Percentiles rank a stretch among this genome's conserved stretches.
Evolutionary conservation across 1,140 invertebrate genomes (phyloP).

Genomic region (Octopus bimaculoides): DNA sequence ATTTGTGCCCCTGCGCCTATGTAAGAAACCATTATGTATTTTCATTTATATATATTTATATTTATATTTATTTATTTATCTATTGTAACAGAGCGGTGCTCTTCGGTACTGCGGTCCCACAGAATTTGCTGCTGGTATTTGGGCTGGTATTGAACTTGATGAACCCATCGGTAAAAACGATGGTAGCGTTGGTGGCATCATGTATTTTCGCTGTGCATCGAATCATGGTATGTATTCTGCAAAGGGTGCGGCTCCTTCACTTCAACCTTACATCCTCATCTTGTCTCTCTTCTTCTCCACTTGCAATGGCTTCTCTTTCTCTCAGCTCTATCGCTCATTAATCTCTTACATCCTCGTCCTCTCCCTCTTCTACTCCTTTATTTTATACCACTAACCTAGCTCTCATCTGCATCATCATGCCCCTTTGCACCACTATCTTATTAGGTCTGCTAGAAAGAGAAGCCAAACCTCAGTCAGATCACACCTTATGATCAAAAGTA

Average conservation of each 20-base stretch:
- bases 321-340: background rate
- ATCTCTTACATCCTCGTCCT: too few species aligned
- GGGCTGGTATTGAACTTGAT: conserved; percentile 57
- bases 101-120: conserved; percentile 56
- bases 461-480: too few species aligned
- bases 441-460: too few species aligned
- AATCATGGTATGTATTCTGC: conserved; percentile 45
- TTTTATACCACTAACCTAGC: too few species aligned
- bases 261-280: too few species aligned
- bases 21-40: too few species aligned
- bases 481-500: too few species aligned
- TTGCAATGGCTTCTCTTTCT: background rate
- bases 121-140: conserved; percentile 56
- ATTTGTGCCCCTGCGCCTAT: too few species aligned
- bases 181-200: conserved; percentile 54
- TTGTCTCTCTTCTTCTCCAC: background rate
- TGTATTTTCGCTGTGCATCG: conserved; percentile 52
- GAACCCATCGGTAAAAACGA: conserved; percentile 56
- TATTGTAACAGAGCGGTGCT: conserved; percentile 43
- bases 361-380: too few species aligned
- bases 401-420: too few species aligned
- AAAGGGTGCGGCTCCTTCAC: too few species aligned
- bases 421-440: too few species aligned
- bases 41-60: background rate
- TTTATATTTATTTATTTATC: conserved; percentile 9